Percentiles rank a stretch among this genome's conserved stretches.
Evolutionary conservation across 2,888 invertebrate genomes (phyloP).

Genomic region (Cetonia aurata): DNA sequence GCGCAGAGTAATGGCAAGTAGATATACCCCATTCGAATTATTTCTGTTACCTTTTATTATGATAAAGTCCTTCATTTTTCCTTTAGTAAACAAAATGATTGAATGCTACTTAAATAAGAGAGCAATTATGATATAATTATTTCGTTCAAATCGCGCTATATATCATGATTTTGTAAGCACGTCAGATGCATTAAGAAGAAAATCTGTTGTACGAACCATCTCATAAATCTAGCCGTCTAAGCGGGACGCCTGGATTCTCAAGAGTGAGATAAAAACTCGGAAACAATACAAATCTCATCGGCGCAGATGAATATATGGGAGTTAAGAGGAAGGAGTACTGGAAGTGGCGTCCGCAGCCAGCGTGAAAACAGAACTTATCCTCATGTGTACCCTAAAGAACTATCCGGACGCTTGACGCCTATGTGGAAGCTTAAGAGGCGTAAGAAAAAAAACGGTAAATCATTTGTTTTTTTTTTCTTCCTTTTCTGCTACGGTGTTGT

Average conservation of each 20-base stretch:
- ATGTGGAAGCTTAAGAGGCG: slow-evolving; percentile 20
- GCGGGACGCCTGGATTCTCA: slow-evolving; percentile 31
- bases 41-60: too few relatives aligned
- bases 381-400: slow-evolving; percentile 36
- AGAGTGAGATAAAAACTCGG: slow-evolving; percentile 42
- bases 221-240: slow-evolving; percentile 36
- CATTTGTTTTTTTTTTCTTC: slow-evolving; percentile 17
- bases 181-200: slow-evolving; percentile 7
- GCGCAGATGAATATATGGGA: slow-evolving; percentile 43
- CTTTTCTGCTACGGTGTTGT: too few relatives aligned
- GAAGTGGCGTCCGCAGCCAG: too few relatives aligned
- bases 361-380: slow-evolving; percentile 23
- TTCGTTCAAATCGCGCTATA: too few relatives aligned
- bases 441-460: slow-evolving; percentile 35
- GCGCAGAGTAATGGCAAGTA: too few relatives aligned
- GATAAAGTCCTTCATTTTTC: too few relatives aligned
- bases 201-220: slow-evolving; percentile 22
- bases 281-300: slow-evolving; percentile 44
- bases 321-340: slow-evolving; percentile 9
- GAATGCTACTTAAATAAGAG: too few relatives aligned
- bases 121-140: too few relatives aligned
- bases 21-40: too few relatives aligned
- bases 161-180: too few relatives aligned
- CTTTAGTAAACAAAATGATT: too few relatives aligned
- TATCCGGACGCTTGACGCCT: slow-evolving; percentile 22